Evolutionary conservation across 2,113 vertebrate species (phyloP), one percentile per base, ranked within the genome.

Genomic region (Elephantulus edwardii): DNA sequence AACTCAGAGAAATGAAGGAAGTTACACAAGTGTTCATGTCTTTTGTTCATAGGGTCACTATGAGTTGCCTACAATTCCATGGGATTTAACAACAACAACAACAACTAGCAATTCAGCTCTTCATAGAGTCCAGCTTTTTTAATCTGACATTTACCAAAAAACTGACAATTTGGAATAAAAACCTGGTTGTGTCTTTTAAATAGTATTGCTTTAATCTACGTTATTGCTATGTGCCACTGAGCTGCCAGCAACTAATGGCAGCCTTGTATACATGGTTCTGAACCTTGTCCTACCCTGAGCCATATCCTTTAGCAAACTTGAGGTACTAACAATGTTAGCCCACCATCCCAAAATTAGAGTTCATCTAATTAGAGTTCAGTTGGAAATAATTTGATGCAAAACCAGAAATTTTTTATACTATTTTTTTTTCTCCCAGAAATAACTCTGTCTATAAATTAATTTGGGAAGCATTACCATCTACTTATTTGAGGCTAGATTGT

Each of bases 401-500:
- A 72, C 3, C 54, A 83, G 52, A 78, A 50, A 54, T 48, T 64
- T 89, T 83, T 64, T 54, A 72, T 75, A 80, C 22, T 28, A 80
- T 92, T 71, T 75, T 58, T 66, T 78, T 56, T 64, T 90, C 66
- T 82, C 50, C 46, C 56, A 88, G 54, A 50, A 94, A 78, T 52
- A 33, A 11, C 33, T 80, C n/a, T 83, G 38, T 26, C 46, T 76
- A 1, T 75, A 87, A 77, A 40, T 91, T 82, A 92, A 91, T 50
- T 91, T 77, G 44, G 83, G 72, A 90, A 30, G 66, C 50, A 58
- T 42, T 92, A 54, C 75, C 90, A 75, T 85, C 50, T 66, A 93
- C 88, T 91, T 86, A 92, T 83, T 76, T 94, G 52, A 91, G 46
- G n/a, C 35, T 90, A 90, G 48, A 90, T n/a, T 82, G n/a, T 89